Evolutionary conservation across 2,797 vertebrate genomes (phyloP).

Genomic region (Thaleichthys pacificus): DNA sequence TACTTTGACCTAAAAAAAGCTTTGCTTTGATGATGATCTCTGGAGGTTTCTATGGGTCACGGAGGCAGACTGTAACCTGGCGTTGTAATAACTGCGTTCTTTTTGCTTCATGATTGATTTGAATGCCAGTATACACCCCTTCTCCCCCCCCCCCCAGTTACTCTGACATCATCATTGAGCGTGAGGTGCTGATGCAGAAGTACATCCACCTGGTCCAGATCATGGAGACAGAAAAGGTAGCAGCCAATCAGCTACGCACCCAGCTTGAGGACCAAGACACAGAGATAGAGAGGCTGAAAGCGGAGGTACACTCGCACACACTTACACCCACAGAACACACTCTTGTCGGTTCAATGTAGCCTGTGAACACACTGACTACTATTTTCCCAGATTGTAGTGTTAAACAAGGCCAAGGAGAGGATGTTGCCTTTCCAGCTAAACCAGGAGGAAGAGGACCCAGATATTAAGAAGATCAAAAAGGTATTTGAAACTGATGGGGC

Average conservation of each 20-base stretch:
- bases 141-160: conserved; percentile 73
- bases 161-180: conserved; percentile 91
- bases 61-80: neutral
- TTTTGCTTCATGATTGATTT: neutral
- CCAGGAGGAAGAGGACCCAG: conserved; percentile 92
- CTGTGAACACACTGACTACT: neutral
- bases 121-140: neutral
- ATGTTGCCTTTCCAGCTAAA: conserved; percentile 82
- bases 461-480: conserved; percentile 98
- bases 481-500: conserved; percentile 59
- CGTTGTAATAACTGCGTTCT: no score
- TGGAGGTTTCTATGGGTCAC: neutral
- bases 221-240: conserved; percentile 95
- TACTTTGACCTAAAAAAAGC: neutral
- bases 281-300: conserved; percentile 94
- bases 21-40: neutral
- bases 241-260: conserved; percentile 93
- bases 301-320: conserved; percentile 77
- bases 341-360: neutral
- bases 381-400: conserved; percentile 78
- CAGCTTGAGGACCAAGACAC: conserved; percentile 98
- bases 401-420: conserved; percentile 91
- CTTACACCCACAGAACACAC: neutral
- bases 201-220: conserved; percentile 98
- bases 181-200: conserved; percentile 98